A percentile compares a stretch with the other conserved stretches of the same genome.
Conservation (phyloP, 92 coral and sea anemone species). For the Zoanthus gigantus region DNA sequence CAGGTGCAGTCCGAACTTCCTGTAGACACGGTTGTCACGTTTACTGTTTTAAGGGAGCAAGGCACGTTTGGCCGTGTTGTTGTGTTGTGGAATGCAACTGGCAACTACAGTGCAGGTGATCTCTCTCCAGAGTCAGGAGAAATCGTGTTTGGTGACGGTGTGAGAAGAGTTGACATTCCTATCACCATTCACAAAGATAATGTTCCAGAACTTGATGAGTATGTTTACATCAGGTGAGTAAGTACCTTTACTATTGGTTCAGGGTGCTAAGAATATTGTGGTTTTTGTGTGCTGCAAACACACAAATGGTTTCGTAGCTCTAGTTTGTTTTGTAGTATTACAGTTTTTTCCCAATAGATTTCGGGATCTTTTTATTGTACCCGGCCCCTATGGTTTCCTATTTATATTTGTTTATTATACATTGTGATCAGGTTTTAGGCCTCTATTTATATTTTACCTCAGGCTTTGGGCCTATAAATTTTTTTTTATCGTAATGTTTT, state of each 20-base stretch:
- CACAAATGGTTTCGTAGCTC: no score
- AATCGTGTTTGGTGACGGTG: conserved; percentile 83
- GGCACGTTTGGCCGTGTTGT: conserved; percentile 92
- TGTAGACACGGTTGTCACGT: conserved; percentile 68
- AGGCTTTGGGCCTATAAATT: no score
- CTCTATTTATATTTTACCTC: no score
- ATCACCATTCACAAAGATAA: conserved; percentile 76
- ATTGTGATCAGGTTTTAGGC: no score
- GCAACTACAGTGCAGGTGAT: conserved; percentile 78
- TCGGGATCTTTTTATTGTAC: no score
- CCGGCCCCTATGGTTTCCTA: no score
- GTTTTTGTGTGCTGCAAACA: no score
- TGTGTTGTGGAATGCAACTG: conserved; percentile 82
- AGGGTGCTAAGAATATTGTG: no score
- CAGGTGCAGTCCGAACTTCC: conserved; percentile 60
- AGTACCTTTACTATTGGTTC: not conserved
- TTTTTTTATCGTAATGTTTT: no score
- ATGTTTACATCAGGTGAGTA: conserved; percentile 73
- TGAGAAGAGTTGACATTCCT: conserved; percentile 68
- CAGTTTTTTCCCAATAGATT: no score
- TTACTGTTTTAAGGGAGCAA: conserved; percentile 85
- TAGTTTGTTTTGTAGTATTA: no score
- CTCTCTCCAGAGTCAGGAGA: conserved; percentile 82
- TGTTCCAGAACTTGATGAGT: conserved; percentile 85
- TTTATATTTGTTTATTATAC: no score